These are phyloP conservation scores for Maconellicoccus hirsutus DNA, from an alignment of 1,140 invertebrate genomes.

Conservation along the genomic window DNA sequence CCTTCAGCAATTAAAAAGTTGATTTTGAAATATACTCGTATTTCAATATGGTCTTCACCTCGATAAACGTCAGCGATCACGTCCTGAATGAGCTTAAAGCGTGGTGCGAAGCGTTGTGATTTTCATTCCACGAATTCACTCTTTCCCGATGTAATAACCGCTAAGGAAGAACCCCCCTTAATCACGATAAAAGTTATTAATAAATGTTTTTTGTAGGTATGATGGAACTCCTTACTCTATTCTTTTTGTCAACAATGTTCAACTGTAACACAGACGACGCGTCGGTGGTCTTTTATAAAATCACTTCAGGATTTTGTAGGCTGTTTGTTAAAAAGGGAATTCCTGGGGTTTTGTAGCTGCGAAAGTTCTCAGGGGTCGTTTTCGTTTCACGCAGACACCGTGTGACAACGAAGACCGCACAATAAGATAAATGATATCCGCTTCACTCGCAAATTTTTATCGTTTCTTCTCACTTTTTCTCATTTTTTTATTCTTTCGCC, in stretches of 20 bases:
- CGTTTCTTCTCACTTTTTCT: background rate
- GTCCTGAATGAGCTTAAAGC: too few relatives aligned
- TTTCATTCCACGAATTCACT: too few relatives aligned
- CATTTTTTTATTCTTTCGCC: background rate
- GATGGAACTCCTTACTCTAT: background rate
- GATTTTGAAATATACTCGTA: too few relatives aligned
- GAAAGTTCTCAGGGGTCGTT: conserved; percentile 2
- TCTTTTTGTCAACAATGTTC: background rate
- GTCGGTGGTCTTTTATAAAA: background rate
- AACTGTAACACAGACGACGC: background rate
- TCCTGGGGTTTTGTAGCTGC: conserved; percentile 1
- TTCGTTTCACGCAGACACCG: background rate
- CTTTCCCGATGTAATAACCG: too few relatives aligned
- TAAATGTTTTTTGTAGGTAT: background rate
- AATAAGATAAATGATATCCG: conserved; percentile 9
- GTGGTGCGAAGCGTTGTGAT: too few relatives aligned
- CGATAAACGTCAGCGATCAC: too few relatives aligned
- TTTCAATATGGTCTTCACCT: too few relatives aligned
- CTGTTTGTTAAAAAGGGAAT: conserved; percentile 5
- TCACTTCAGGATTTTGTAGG: conserved; percentile 8
- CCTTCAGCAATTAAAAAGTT: too few relatives aligned
- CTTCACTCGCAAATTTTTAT: conserved; percentile 4
- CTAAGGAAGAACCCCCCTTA: too few relatives aligned
- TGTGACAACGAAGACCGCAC: conserved; percentile 2
- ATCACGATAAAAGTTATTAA: background rate